These are phyloP conservation scores for Solenopsis fugax DNA, from an alignment of 1,140 invertebrate species.

Conservation along the genomic window DNA sequence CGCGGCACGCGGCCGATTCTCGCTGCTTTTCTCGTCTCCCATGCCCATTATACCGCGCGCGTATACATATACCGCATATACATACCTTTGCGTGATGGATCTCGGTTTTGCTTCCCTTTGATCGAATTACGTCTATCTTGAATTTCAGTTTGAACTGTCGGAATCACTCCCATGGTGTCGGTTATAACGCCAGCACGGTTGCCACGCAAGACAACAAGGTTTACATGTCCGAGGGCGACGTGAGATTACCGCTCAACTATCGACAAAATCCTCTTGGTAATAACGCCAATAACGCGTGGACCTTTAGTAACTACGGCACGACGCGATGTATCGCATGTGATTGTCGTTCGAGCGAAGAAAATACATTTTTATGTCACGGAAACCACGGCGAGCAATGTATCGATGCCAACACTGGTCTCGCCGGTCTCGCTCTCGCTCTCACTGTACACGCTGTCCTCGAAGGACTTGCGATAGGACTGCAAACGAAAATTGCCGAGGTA, in stretches of 20 bases:
- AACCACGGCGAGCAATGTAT: slow-evolving; percentile 88
- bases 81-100: neutral
- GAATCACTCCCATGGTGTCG: slow-evolving; percentile 42
- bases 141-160: slow-evolving; percentile 60
- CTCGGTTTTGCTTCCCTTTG: slow-evolving; percentile 8
- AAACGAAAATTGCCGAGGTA: slow-evolving; percentile 89
- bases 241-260: slow-evolving; percentile 36
- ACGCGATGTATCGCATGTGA: neutral
- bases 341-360: slow-evolving; percentile 80
- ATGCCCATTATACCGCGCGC: no score
- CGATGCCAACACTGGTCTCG: slow-evolving; percentile 86
- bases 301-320: slow-evolving; percentile 52
- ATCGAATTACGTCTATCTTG: slow-evolving; percentile 27
- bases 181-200: slow-evolving; percentile 15
- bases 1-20: no score
- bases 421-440: slow-evolving; percentile 90
- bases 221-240: slow-evolving; percentile 25
- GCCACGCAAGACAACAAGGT: slow-evolving; percentile 21
- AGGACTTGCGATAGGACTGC: slow-evolving; percentile 94
- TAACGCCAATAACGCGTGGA: slow-evolving; percentile 2
- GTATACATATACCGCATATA: no score
- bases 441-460: slow-evolving; percentile 93
- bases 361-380: slow-evolving; percentile 89
- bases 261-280: slow-evolving; percentile 18
- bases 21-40: no score